phyloP scores from a whole-genome alignment of 2,113 vertebrate genomes.

The Ceyx melanurus region DNA sequence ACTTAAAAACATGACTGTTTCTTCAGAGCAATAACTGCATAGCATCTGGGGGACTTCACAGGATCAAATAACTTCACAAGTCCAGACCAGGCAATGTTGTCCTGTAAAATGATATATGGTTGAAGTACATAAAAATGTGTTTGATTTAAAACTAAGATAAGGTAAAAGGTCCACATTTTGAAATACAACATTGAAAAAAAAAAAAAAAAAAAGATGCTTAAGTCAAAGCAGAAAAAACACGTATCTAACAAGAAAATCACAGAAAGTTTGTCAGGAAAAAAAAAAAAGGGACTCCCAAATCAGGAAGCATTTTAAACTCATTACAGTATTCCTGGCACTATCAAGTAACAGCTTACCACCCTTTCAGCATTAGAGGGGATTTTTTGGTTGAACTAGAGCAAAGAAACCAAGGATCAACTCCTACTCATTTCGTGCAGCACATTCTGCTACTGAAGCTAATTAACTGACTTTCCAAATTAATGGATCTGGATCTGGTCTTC shows the following conservation, averaged over 20 bases:
- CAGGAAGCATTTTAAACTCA: neutral
- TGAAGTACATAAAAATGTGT: slow-evolving; percentile 32
- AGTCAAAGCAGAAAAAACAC: neutral
- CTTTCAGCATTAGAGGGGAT: neutral
- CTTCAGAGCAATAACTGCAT: slow-evolving; percentile 89
- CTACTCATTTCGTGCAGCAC: neutral
- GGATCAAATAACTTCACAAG: slow-evolving; percentile 96
- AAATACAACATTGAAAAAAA: slow-evolving; percentile 7
- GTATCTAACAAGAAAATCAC: neutral
- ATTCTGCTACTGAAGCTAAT: slow-evolving; percentile 19
- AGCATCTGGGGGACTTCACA: slow-evolving; percentile 94
- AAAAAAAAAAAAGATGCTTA: neutral
- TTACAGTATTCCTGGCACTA: neutral
- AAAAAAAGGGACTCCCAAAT: neutral
- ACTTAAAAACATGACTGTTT: slow-evolving; percentile 40
- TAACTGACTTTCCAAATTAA: neutral
- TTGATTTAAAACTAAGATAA: slow-evolving; percentile 17
- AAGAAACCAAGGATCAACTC: slow-evolving; percentile 14
- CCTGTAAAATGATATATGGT: slow-evolving; percentile 76
- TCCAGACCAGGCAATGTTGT: slow-evolving; percentile 81
- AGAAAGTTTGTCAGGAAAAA: neutral
- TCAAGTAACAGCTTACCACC: neutral
- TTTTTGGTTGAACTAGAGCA: neutral
- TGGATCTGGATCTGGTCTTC: slow-evolving; percentile 10
- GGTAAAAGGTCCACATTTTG: neutral